A percentile compares a stretch with the other conserved stretches of the same genome.
Evolutionary conservation across 2,888 invertebrate species (phyloP).

Genomic region (Tenthredo amoena): DNA sequence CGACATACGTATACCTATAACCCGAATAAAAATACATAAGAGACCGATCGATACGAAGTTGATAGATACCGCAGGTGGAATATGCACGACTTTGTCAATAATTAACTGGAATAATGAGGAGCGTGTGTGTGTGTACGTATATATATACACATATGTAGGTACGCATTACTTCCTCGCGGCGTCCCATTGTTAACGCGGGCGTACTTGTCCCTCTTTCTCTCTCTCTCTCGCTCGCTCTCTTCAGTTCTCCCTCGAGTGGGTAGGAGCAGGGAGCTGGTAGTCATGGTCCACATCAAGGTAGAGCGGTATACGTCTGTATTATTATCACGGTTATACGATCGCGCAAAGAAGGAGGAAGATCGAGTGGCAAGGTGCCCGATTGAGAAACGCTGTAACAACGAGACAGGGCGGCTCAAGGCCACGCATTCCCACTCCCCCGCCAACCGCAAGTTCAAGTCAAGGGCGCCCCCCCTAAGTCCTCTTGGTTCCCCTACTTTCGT

Average conservation of each 20-base stretch:
- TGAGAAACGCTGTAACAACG: conserved; percentile 75
- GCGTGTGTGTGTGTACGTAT: no score
- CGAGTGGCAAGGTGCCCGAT: conserved; percentile 60
- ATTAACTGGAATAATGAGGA: not conserved
- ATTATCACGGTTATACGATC: conserved; percentile 47
- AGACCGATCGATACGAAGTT: not conserved
- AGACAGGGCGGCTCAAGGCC: conserved; percentile 75
- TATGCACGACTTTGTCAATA: not conserved
- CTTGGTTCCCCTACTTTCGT: conserved; percentile 45
- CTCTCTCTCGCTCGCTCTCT: conserved; percentile 30
- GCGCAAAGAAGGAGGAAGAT: conserved; percentile 49
- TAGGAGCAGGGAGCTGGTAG: not conserved
- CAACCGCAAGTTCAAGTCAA: conserved; percentile 73
- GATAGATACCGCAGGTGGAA: not conserved
- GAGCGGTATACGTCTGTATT: conserved; percentile 11
- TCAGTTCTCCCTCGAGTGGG: conserved; percentile 5
- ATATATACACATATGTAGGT: not conserved
- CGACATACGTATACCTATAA: not conserved
- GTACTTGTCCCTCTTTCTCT: not conserved
- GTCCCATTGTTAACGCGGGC: conserved; percentile 18
- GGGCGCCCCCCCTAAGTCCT: conserved; percentile 69
- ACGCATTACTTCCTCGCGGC: conserved; percentile 8
- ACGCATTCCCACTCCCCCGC: conserved; percentile 75
- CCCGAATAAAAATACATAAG: not conserved
- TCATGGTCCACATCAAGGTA: conserved; percentile 14